Base-by-base conservation (phyloP, 2,797 vertebrate genomes). In the Peromyscus nudipes region DNA sequence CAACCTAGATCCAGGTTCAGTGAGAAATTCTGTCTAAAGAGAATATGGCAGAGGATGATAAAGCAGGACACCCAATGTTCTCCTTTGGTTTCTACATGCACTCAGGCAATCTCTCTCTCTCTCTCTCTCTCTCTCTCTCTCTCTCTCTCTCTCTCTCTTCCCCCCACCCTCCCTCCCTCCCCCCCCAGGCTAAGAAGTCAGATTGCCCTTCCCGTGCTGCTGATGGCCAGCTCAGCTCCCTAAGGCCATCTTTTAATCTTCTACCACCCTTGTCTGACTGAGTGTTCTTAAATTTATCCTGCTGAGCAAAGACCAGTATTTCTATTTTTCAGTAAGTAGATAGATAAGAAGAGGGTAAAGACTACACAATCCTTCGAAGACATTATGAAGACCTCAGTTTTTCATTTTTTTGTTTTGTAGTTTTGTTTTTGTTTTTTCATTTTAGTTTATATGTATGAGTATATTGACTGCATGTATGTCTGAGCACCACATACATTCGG, bases 171-270 rank as follows among this genome's bases (percentile, higher is more conserved):
- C 62, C 4, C 62, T 11, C 60, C 10, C 60, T 4, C 23, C 7
- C 7, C 13, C 14, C 4, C 11, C 17, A 64, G 62, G 6, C 4
- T 40, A 4, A 46, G n/a, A 17, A 89, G 12, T 8, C 17, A 67
- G 2, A 17, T 0, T 12, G 0, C 10, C 7, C 62, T 29, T 83
- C n/a, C 2, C 4, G 0, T 34, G 31, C 0, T 73, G 31, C 27
- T 21, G 27, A 13, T 9, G 0, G 34, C 23, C 46, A 10, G 6
- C 46, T 85, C 25, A 27, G 2, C 21, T 75, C 62, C 81, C 46
- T 12, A 23, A 40, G 31, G 0, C n/a, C 71, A 71, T 75, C 46
- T 23, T 16, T 31, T 3, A 40, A 71, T 75, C 46, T 23, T 12
- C n/a, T 3, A 40, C 46, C 31, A 12, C 29, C 34, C 62, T 49